Base-by-base conservation (phyloP, 2,113 vertebrate genomes). In the Siniperca chuatsi region DNA sequence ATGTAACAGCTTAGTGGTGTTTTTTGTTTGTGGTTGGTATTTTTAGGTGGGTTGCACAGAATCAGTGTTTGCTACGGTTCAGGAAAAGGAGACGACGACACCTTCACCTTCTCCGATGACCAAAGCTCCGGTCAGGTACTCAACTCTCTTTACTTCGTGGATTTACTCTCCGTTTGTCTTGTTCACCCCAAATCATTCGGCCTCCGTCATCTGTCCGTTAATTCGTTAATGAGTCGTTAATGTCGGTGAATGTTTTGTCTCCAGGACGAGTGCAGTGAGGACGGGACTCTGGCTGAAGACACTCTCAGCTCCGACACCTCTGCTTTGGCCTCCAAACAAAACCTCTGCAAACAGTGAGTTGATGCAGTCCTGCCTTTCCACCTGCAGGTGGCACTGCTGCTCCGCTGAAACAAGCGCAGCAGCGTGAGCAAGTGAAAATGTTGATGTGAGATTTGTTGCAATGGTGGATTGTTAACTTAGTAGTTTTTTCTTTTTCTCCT, bases 261-360 rank as follows among this genome's bases (percentile, higher is more conserved):
- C 71, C 95, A 99, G 98, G 98, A 99, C 18, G 97, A 99, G 91
- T 97, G 96, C 92, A 99, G 98, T 46, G 98, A 99, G 64, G 97
- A 99, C 44, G 97, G 97, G 29, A 92, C 96, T 57, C 95, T 97
- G 87, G 92, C 93, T 0, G 97, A 98, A 48, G 98, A 99, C 55
- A 81, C 91, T 8, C 94, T 91, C 60, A 90, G n/a, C 85, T 91
- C 96, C 20, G 97, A 98, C 86, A 86, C 95, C 86, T 95, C 96
- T 3, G 95, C 94, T 1, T 95, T 96, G 96, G 90, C 96, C 71
- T 94, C 97, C 79, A 97, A 95, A 81, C 96, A 94, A 4, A 96
- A 90, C 79, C 80, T 97, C 93, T 98, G 97, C 94, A 98, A 95
- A 96, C 98, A 99, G 98, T 99, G 92, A 97, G 98, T 95, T 75